Percentiles rank a stretch among this genome's conserved stretches.
phyloP scores from a whole-genome alignment of 2,113 vertebrate genomes.

The Aspiorhynchus laticeps region DNA sequence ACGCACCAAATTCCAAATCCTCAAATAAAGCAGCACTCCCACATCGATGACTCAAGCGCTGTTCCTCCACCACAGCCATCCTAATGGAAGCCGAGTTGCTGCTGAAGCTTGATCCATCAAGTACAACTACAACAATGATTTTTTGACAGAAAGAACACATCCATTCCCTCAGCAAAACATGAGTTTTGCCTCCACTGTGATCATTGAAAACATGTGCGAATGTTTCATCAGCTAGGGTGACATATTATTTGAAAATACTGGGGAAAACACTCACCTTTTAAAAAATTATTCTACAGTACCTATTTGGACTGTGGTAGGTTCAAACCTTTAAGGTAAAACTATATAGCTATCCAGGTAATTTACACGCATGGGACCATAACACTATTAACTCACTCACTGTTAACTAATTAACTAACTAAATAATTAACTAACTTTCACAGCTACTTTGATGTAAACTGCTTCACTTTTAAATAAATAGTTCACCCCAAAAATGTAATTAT shows the following conservation, averaged over 20 bases:
- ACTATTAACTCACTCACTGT: not conserved
- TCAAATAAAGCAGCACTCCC: constrained; percentile 25
- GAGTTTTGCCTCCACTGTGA: not conserved
- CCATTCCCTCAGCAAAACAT: constrained; percentile 23
- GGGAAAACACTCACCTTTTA: not conserved
- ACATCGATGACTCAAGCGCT: constrained; percentile 31
- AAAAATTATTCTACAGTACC: not conserved
- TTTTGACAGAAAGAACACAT: constrained; percentile 17
- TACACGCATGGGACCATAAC: not conserved
- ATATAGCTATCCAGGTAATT: not conserved
- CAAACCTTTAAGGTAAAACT: not conserved
- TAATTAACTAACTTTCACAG: not conserved
- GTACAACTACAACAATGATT: constrained; percentile 17
- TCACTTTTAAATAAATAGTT: not conserved
- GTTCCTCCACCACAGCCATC: constrained; percentile 21
- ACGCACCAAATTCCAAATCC: constrained; percentile 15
- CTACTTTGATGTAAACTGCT: not conserved
- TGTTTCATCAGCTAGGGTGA: constrained; percentile 31
- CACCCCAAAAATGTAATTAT: not conserved
- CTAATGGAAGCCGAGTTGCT: constrained; percentile 33
- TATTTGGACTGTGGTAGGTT: not conserved
- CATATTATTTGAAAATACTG: not conserved
- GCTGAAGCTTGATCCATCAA: constrained; percentile 22
- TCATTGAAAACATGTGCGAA: not conserved
- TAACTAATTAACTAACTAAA: too few relatives aligned